Base-by-base conservation (phyloP, 2,888 invertebrate genomes). In the Trachelus iudaicus region DNA sequence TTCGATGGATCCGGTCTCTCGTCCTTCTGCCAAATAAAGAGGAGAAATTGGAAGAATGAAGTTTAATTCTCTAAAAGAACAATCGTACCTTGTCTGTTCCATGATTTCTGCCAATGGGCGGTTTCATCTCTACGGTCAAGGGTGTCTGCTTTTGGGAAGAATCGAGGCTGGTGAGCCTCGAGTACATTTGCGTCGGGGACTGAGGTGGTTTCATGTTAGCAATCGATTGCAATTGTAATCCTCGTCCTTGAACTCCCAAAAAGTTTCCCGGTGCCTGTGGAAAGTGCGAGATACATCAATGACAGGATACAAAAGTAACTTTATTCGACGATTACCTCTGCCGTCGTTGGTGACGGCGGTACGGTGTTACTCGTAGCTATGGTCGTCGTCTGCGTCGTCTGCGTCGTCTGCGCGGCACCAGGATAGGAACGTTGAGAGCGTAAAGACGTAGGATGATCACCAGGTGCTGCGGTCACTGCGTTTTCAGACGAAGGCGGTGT, bases 401-500 rank as follows among this genome's bases (percentile, higher is more conserved):
- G 91, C 33, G 87, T 84, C 2, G 90, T 87, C 75, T 91, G 92
- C 30, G 91, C 90, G 2, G 93, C 90, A 34, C 93, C 93, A 0
- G 93, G 92, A 86, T 92, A 93, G 81, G 89, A 90, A 75, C 92
- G 92, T 83, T 93, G 92, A 74, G 92, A 93, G 75, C 92, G 91
- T 37, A 93, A 83, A n/a, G 92, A 88, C 0, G 90, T 85, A 1
- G 93, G 93, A 87, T 93, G 92, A 78, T 92, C 91, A 15, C 90
- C 86, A 15, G 88, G 80, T 23, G 56, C 56, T 9, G 56, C 23
- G 23, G 23, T 56, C 56, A 23, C 6, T 1, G 87, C 85, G 80
- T 91, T 88, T 73, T 93, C 93, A 68, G 92, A 92, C 15, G 93
- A 92, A 11, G 95, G 96, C 37, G 96, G 96, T 34, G 96, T 96